Evolutionary conservation across 2,113 vertebrate genomes (phyloP).

Genomic region (Rhineura floridana): DNA sequence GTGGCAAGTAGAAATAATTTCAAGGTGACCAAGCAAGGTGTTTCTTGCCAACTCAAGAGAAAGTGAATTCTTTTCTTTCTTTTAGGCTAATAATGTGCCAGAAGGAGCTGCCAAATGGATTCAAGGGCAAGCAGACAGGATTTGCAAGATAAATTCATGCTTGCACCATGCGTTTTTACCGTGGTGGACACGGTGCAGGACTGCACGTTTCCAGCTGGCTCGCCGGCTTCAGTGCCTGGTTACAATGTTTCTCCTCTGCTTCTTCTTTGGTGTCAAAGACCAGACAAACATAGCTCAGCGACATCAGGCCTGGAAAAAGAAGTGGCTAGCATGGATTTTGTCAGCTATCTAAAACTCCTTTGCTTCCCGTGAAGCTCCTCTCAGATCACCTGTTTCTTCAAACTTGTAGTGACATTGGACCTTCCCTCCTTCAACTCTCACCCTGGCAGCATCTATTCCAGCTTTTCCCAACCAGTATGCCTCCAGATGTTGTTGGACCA

Average conservation of each 20-base stretch:
- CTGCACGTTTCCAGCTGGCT: constrained; percentile 76
- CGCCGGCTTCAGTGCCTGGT: constrained; percentile 79
- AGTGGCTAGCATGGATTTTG: not conserved
- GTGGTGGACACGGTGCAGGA: constrained; percentile 78
- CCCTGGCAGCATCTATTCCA: too few species aligned
- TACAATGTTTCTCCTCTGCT: constrained; percentile 80
- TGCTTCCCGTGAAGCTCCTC: not conserved
- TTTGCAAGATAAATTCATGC: not conserved
- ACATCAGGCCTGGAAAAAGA: constrained; percentile 58
- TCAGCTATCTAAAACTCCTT: not conserved
- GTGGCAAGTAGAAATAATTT: not conserved
- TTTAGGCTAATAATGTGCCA: rapidly evolving
- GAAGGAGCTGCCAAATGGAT: too few species aligned
- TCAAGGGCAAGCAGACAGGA: not conserved
- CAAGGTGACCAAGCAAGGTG: not conserved
- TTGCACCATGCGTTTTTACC: constrained; percentile 67
- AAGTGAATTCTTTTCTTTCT: not conserved
- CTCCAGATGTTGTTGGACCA: too few species aligned
- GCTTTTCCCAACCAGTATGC: too few species aligned
- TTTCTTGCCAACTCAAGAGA: not conserved
- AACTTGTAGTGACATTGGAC: not conserved
- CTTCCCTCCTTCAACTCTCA: not conserved
- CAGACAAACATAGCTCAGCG: constrained; percentile 80
- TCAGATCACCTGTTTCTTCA: not conserved
- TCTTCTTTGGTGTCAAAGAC: constrained; percentile 79